Conservation (phyloP, 2,113 vertebrate genomes). For the Pseudolaguvia tuberculata region DNA sequence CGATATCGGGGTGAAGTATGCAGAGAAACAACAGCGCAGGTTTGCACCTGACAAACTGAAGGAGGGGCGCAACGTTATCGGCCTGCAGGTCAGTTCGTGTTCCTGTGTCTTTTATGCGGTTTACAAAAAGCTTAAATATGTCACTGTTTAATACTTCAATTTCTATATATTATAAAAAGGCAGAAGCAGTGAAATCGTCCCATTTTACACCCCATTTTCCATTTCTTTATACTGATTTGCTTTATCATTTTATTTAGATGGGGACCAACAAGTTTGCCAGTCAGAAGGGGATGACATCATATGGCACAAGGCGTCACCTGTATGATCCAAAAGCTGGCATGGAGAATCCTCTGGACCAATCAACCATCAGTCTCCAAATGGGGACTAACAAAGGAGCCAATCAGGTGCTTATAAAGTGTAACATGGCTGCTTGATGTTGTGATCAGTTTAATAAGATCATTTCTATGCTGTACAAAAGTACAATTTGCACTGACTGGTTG, state of each 20-base stretch:
- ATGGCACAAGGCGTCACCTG: conserved; percentile 86
- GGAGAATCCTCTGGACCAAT: conserved; percentile 84
- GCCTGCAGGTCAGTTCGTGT: conserved; percentile 77
- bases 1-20: conserved; percentile 83
- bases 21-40: conserved; percentile 81
- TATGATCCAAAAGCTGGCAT: conserved; percentile 84
- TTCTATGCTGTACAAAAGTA: no score
- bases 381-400: conserved; percentile 92
- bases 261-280: conserved; percentile 94
- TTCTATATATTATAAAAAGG: background rate
- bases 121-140: background rate
- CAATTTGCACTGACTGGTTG: background rate
- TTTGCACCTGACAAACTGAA: conserved; percentile 81
- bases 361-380: conserved; percentile 93
- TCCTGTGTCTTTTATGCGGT: background rate
- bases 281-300: conserved; percentile 94
- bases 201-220: no score
- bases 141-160: background rate
- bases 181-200: no score
- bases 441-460: background rate
- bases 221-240: no score
- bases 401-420: conserved; percentile 68
- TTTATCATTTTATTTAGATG: conserved; percentile 76
- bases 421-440: background rate
- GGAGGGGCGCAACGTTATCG: conserved; percentile 87